phyloP scores from a whole-genome alignment of 1,140 invertebrate genomes.

The Hylaeus volcanicus region DNA sequence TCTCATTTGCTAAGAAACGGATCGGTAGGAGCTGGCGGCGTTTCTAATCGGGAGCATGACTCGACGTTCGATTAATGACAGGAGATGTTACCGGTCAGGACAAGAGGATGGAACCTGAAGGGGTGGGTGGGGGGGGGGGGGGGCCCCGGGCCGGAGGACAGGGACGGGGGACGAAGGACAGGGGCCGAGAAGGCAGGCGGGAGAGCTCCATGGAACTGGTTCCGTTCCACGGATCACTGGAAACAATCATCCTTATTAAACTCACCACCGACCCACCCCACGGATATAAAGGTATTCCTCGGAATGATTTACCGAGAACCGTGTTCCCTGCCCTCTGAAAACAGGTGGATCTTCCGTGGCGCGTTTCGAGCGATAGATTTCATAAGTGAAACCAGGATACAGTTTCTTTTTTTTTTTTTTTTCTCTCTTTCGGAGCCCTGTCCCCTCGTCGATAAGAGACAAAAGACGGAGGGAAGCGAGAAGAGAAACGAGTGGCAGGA shows the following conservation, averaged over 20 bases:
- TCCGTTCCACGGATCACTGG: constrained; percentile 69
- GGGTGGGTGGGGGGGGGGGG: not conserved
- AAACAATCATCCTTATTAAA: constrained; percentile 73
- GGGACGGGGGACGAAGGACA: constrained; percentile 5
- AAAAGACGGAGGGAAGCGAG: not conserved
- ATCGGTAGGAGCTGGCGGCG: constrained; percentile 39
- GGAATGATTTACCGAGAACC: constrained; percentile 69
- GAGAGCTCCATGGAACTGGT: constrained; percentile 64
- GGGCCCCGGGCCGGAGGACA: too few species aligned
- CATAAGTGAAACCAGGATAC: constrained; percentile 32
- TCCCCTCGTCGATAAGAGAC: not conserved
- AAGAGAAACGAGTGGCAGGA: not conserved
- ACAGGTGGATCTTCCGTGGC: constrained; percentile 57
- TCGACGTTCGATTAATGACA: constrained; percentile 66
- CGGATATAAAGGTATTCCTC: constrained; percentile 65
- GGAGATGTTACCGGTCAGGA: constrained; percentile 56
- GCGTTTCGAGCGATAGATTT: constrained; percentile 50
- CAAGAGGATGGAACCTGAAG: constrained; percentile 6
- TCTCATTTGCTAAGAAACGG: constrained; percentile 62
- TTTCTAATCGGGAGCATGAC: constrained; percentile 67
- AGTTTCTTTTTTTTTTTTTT: not conserved
- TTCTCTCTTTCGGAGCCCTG: not conserved
- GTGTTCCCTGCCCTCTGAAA: constrained; percentile 48
- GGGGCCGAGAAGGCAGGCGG: not conserved
- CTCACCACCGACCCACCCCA: constrained; percentile 62